Evolutionary conservation across 1,140 invertebrate species (phyloP).

Genomic region (Samia ricini): DNA sequence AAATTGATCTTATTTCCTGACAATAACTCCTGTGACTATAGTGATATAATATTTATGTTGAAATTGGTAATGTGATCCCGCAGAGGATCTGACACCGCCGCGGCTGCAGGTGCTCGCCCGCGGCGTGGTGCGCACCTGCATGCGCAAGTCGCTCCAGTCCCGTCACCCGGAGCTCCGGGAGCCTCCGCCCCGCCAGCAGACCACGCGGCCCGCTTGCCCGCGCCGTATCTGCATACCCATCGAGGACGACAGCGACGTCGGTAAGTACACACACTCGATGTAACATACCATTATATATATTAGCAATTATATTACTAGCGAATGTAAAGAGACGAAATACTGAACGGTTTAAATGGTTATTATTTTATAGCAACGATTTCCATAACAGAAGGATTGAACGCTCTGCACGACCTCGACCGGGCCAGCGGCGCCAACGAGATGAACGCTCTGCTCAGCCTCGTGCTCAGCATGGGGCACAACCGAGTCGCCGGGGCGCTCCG

Average conservation of each 20-base stretch:
- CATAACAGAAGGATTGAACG: constrained; percentile 54
- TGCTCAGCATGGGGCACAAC: constrained; percentile 68
- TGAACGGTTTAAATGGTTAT: background rate
- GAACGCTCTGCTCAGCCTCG: constrained; percentile 71
- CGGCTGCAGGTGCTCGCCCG: constrained; percentile 48
- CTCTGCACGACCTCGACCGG: constrained; percentile 62
- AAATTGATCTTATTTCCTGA: too few relatives aligned
- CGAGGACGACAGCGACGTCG: constrained; percentile 63
- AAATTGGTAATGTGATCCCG: background rate
- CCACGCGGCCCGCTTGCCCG: constrained; percentile 30
- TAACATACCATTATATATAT: background rate
- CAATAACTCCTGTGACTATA: background rate
- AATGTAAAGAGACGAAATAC: too few relatives aligned
- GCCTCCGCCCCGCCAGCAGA: constrained; percentile 31
- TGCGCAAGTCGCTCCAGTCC: constrained; percentile 37
- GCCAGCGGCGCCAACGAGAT: constrained; percentile 68
- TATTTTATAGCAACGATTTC: background rate
- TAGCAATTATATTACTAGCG: too few relatives aligned
- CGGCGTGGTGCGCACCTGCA: constrained; percentile 31
- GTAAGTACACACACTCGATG: constrained; percentile 21
- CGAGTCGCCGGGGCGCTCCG: constrained; percentile 58
- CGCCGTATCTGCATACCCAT: constrained; percentile 58
- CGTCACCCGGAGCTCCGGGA: constrained; percentile 46
- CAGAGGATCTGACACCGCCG: constrained; percentile 44
- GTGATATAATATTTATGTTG: background rate